Conservation (phyloP, 2,797 vertebrate genomes). For the Amazona finschi region DNA sequence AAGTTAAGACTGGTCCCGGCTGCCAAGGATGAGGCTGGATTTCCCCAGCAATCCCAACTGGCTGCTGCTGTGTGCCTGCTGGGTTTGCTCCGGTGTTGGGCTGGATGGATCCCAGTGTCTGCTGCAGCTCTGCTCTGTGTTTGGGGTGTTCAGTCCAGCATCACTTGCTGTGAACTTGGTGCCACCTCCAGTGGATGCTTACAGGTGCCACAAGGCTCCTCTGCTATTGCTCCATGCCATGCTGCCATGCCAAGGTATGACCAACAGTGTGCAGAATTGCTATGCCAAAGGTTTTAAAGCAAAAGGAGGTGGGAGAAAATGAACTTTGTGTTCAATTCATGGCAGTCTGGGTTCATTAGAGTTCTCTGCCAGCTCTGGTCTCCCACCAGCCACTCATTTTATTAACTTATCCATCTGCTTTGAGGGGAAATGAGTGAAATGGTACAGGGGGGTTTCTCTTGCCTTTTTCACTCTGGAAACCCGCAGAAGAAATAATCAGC, state of each 20-base stretch:
- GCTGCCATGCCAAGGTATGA: not conserved
- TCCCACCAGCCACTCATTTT: not conserved
- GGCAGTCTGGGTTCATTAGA: not conserved
- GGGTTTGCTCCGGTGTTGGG: not conserved
- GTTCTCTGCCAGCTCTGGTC: not conserved
- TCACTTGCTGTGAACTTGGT: not conserved
- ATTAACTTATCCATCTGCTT: conserved; percentile 15
- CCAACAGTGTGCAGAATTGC: not conserved
- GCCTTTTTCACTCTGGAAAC: not conserved
- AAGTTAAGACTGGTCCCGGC: not conserved
- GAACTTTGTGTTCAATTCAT: not conserved
- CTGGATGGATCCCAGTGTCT: not conserved
- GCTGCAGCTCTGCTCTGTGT: not conserved
- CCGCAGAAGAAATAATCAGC: not conserved
- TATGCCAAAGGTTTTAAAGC: not conserved
- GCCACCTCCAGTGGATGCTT: not conserved
- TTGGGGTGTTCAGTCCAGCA: not conserved
- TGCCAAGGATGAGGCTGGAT: not conserved
- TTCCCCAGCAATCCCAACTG: not conserved
- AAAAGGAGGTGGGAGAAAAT: not conserved
- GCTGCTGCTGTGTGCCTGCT: accelerated
- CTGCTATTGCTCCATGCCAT: accelerated
- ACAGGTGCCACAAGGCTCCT: not conserved
- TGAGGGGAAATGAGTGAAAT: not conserved
- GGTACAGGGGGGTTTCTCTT: not conserved